These are phyloP conservation scores for Pygoscelis adeliae DNA, from an alignment of 2,113 vertebrate species.

Conservation along the genomic window DNA sequence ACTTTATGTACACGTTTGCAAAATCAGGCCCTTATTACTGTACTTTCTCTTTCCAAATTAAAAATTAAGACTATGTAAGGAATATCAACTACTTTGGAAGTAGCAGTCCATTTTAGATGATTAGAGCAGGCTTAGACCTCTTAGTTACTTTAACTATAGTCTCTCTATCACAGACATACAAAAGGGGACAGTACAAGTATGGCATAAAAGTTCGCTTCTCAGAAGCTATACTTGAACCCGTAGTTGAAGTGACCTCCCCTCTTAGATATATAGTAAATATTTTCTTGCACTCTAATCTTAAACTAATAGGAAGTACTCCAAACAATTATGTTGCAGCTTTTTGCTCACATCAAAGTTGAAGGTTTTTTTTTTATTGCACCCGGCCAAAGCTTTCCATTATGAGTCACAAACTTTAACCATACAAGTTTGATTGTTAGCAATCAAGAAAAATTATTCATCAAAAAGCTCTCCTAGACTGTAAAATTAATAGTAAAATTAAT, in stretches of 20 bases:
- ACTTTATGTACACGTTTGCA: neutral
- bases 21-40: neutral
- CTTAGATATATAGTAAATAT: neutral
- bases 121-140: neutral
- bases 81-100: neutral
- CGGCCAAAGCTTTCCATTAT: neutral
- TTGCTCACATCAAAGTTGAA: neutral
- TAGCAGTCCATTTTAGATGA: neutral
- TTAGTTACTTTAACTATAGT: neutral
- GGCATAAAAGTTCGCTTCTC: neutral
- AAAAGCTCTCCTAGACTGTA: neutral
- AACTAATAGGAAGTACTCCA: slow-evolving; percentile 6
- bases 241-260: neutral
- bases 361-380: neutral
- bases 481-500: neutral
- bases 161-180: neutral
- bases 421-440: neutral
- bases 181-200: neutral
- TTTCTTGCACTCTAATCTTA: neutral
- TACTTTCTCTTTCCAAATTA: neutral
- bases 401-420: neutral
- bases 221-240: neutral
- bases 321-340: neutral
- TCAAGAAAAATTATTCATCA: neutral
- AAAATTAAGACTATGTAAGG: neutral